Base-by-base conservation (phyloP, 1,140 invertebrate species). In the Drosophila asahinai region DNA sequence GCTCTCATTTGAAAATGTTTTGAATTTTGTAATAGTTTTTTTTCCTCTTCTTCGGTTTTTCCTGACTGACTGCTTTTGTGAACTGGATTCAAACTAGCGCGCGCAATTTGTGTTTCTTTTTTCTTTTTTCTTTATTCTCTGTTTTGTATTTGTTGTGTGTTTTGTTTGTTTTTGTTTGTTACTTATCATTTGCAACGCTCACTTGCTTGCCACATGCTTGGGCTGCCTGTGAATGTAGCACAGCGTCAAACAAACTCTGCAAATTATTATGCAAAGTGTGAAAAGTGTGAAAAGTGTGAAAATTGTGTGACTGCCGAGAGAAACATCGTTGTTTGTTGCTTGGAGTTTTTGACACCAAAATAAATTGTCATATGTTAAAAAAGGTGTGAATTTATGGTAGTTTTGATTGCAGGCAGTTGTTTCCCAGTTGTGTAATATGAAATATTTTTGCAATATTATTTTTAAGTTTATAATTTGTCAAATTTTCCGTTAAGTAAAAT, bases 261-360 rank as follows among this genome's bases (percentile, higher is more conserved):
- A 77, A 77, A 70, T 62, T 70, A 77, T 78, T 78, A 78, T 62
- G 75, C 75, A 78, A 78, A 77, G 57, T 68, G 63, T 76, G 62
- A 67, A 76, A 77, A 77, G 57, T 68, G 63, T 76, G 62, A 67
- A 76, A 77, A 77, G 49, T 54, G 73, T 67, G 73, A 64, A 52
- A 76, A 75, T 63, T 33, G 36, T 43, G 27, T 68, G 40, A 71
- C 67, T 71, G 49, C 63, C 33, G 5, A 40, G 40, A 22, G 67
- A 61, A 61, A 38, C 54, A 3, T 43, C 4, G 11, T 70, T 40
- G 27, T 40, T 72, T 43, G 36, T 36, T 47, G 30, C 63, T 14
- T 45, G 33, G 12, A 33, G 27, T 51, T 54, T 70, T 52, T 15
- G 22, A 40, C 25, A 33, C 30, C 25, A 12, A 47, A 43, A 63